Percentiles rank a stretch among this genome's conserved stretches.
Evolutionary conservation across 1,140 invertebrate genomes (phyloP).

Genomic region (Brachionus plicatilis): DNA sequence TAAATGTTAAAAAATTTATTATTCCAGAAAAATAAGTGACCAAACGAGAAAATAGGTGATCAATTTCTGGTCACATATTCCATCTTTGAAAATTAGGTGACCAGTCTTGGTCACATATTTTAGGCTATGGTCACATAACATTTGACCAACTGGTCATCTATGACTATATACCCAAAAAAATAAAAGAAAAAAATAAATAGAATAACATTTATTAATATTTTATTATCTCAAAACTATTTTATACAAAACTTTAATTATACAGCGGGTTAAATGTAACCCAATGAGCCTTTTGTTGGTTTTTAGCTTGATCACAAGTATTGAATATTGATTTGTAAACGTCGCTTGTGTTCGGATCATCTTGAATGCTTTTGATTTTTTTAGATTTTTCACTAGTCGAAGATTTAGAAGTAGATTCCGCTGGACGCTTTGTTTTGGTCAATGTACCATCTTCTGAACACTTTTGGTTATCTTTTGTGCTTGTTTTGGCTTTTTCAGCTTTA

Average conservation of each 20-base stretch:
- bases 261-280: conserved; percentile 97
- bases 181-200: background rate
- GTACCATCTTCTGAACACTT: background rate
- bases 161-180: too few relatives aligned
- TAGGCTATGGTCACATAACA: too few relatives aligned
- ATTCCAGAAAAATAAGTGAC: too few relatives aligned
- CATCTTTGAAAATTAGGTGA: too few relatives aligned
- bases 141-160: too few relatives aligned
- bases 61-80: too few relatives aligned
- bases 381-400: background rate
- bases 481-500: conserved; percentile 41
- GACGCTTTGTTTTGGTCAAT: background rate
- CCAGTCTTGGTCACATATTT: too few relatives aligned
- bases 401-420: background rate
- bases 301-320: conserved; percentile 76
- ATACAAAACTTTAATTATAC: conserved; percentile 68
- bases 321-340: conserved; percentile 92
- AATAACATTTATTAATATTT: conserved; percentile 12
- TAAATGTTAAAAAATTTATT: too few relatives aligned
- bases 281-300: conserved; percentile 78
- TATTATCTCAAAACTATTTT: background rate
- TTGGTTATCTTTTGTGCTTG: conserved; percentile 2
- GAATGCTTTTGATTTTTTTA: conserved; percentile 44
- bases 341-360: conserved; percentile 78
- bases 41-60: too few relatives aligned